Percentiles rank a stretch among this genome's conserved stretches.
Conservation (phyloP, 2,797 vertebrate genomes). For the Acomys russatus region DNA sequence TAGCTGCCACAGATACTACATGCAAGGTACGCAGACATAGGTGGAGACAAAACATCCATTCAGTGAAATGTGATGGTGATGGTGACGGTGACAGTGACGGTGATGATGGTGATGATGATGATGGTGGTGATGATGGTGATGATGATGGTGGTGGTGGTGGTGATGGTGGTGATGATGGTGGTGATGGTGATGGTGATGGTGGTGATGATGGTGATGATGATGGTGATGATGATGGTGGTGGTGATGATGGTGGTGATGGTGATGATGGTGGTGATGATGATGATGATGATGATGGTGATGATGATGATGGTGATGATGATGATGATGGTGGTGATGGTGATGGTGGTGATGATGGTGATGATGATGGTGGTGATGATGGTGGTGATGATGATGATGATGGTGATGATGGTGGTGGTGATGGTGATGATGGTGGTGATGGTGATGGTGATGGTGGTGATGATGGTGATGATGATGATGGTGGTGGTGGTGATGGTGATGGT, state of each 20-base stretch:
- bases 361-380: background rate
- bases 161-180: background rate
- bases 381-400: background rate
- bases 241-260: rapidly evolving
- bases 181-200: rapidly evolving
- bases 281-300: background rate
- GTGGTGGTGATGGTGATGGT: rapidly evolving
- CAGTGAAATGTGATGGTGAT: background rate
- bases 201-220: rapidly evolving
- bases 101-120: background rate
- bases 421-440: rapidly evolving
- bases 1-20: background rate
- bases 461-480: background rate
- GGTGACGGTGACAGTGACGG: rapidly evolving
- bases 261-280: rapidly evolving
- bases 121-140: too few relatives aligned
- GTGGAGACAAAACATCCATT: background rate
- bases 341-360: too few relatives aligned
- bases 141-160: background rate
- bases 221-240: background rate
- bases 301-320: too few relatives aligned
- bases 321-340: background rate
- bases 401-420: background rate
- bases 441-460: rapidly evolving
- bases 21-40: background rate